Evolutionary conservation across 2,797 vertebrate species (phyloP), one percentile per base, ranked within the genome.

Genomic region (Nannoperca obscura): DNA sequence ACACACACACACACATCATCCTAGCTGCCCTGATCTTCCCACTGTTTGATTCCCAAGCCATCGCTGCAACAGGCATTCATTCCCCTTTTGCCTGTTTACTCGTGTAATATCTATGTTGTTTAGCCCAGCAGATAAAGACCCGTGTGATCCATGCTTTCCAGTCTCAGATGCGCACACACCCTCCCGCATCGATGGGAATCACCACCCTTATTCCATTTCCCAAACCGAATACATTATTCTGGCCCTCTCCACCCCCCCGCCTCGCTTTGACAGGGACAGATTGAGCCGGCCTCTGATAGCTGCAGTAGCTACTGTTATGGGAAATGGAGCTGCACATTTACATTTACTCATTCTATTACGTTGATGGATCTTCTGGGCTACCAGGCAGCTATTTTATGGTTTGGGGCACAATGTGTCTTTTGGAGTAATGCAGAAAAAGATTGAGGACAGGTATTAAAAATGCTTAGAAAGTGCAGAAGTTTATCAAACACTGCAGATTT

Each of bases 291-390:
- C 78, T 83, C 80, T 71, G 82, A 88, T 90, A 79, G 88, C 81
- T 78, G 74, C 88, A 80, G 74, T 55, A 80, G 87, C 84, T 85
- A 82, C 88, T 84, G 86, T 91, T 88, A 86, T 73, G 86, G 88
- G 88, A 92, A 92, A 92, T 88, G 86, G 88, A 89, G 87, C 88
- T 72, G 80, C 84, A 86, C 91, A 90, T 92, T 91, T 92, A 92
- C 90, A 93, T 92, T 91, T 92, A 89, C 92, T 91, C 90, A 92
- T 93, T 91, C 90, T 89, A 89, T 93, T 91, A 92, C 86, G 79
- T 87, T 90, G 91, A 91, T 89, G 86, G 88, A 92, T 92, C 82
- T 87, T 70, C 83, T 64, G 72, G 78, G 82, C 79, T 62, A 72
- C 61, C 67, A 50, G 80, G 78, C 88, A 86, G 82, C 74, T 87